Base-by-base conservation (phyloP, 1,140 invertebrate species). In the Drosophila sechellia region DNA sequence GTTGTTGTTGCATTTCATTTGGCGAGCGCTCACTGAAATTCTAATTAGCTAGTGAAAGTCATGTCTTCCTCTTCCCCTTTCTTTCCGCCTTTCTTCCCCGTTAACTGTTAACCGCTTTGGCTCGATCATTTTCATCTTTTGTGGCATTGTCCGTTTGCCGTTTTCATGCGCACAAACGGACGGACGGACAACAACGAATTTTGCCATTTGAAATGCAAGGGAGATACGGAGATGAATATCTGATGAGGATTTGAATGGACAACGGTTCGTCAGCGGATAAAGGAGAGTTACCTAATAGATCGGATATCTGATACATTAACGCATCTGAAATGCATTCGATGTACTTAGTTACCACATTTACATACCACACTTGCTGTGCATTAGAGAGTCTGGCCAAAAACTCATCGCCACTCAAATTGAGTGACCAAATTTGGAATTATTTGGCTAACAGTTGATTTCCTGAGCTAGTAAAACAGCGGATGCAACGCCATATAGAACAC, bases 1-100 rank as follows among this genome's bases (percentile, higher is more conserved):
- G 20, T 34, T 49, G 54, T 73, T 77, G 40, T 58, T 77, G 45
- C 61, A 74, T 74, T 74, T 74, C 56, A 49, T 54, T 75, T 54
- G 40, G 37, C 39, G 27, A 54, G 52, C 71, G 61, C 74, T 86
- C 59, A 79, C 60, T 70, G 57, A 87, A 81, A 86, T 86, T 86
- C 81, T 86, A 80, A 87, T 86, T 76, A 87, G 81, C 55, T 22
- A 86, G 83, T 86, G 83, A 86, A 86, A 86, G 83, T 86, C 56
- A 48, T 35, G 25, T 48, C 35, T 46, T 39, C 40, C 27, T 20
- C 34, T 25, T 35, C 27, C 12, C 22, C 13, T 49, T 49, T 60
- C 22, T 22, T 20, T 25, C 22, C 65, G 4, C 40, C 22, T 42
- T 54, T 45, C 27, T 52, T 42, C 35, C 40, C 15, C 31, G 31